Conservation (phyloP, 1,140 invertebrate genomes). For the Pygmarrhopalites habei region DNA sequence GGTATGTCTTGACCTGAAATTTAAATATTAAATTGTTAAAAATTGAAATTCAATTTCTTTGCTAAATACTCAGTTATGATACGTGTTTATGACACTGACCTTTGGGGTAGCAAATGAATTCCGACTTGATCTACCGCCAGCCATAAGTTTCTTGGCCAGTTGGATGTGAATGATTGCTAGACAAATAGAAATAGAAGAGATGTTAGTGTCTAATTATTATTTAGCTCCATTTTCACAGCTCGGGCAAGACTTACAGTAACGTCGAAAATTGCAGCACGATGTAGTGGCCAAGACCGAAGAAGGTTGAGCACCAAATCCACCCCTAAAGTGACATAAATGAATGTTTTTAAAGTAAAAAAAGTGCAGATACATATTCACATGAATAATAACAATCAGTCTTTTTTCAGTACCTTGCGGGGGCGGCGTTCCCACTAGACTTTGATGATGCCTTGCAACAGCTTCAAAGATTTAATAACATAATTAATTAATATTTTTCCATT, state of each 20-base stretch:
- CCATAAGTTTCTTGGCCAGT: constrained; percentile 82
- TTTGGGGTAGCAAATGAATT: constrained; percentile 81
- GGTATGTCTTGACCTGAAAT: constrained; percentile 76
- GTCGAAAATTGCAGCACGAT: constrained; percentile 88
- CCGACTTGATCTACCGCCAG: constrained; percentile 86
- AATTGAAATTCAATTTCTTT: too few relatives aligned
- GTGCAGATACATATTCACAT: too few relatives aligned
- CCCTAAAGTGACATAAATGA: too few relatives aligned
- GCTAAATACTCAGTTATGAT: too few relatives aligned
- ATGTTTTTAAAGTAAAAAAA: too few relatives aligned
- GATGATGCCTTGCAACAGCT: constrained; percentile 77
- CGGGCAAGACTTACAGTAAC: constrained; percentile 52
- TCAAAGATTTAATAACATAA: too few relatives aligned
- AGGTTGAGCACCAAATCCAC: too few relatives aligned
- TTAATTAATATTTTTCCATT: too few relatives aligned
- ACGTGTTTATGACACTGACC: too few relatives aligned
- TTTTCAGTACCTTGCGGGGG: constrained; percentile 77
- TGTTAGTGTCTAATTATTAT: constrained; percentile 40
- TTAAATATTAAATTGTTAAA: too few relatives aligned
- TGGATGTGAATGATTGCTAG: constrained; percentile 90
- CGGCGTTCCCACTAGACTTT: constrained; percentile 75
- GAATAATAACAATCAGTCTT: too few relatives aligned
- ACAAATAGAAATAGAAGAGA: constrained; percentile 36
- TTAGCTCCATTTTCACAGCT: too few relatives aligned
- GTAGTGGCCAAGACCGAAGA: constrained; percentile 85